Evolutionary conservation across 2,113 vertebrate genomes (phyloP).

Genomic region (Lophochroa leadbeateri): DNA sequence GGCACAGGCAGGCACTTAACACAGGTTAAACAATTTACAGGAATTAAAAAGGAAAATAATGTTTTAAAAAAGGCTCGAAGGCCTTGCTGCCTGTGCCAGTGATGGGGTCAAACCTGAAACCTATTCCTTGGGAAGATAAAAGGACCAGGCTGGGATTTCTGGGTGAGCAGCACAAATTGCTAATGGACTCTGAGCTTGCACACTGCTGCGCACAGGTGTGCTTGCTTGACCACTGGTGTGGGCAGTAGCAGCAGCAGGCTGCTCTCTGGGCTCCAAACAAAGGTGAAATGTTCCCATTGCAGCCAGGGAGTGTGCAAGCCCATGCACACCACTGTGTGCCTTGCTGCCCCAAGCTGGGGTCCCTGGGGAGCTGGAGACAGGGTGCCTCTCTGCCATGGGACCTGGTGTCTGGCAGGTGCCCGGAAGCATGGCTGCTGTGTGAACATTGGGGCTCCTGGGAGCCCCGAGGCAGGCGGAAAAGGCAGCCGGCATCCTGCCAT

Average conservation of each 20-base stretch:
- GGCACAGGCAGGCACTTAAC: neutral
- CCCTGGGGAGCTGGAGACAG: neutral
- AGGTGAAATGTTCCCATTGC: neutral
- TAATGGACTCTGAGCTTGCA: neutral
- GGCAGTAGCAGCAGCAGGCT: neutral
- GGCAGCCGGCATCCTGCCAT: neutral
- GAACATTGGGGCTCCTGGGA: neutral
- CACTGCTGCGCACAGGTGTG: rapidly evolving
- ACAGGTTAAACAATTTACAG: neutral
- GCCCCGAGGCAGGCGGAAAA: neutral
- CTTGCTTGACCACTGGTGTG: rapidly evolving
- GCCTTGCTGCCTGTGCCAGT: neutral
- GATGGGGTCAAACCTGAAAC: neutral
- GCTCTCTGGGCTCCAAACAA: rapidly evolving
- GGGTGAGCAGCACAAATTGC: neutral
- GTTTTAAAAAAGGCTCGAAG: neutral
- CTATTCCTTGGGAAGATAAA: neutral
- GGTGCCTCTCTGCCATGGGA: neutral
- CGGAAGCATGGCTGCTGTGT: rapidly evolving
- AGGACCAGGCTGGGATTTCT: neutral
- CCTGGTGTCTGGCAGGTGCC: rapidly evolving
- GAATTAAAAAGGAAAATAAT: neutral
- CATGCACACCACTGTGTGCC: rapidly evolving
- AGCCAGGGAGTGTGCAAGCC: neutral
- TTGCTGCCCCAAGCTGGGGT: neutral